Percentiles rank a stretch among this genome's conserved stretches.
Evolutionary conservation across 2,797 vertebrate genomes (phyloP).

Genomic region (Bufotes viridis): DNA sequence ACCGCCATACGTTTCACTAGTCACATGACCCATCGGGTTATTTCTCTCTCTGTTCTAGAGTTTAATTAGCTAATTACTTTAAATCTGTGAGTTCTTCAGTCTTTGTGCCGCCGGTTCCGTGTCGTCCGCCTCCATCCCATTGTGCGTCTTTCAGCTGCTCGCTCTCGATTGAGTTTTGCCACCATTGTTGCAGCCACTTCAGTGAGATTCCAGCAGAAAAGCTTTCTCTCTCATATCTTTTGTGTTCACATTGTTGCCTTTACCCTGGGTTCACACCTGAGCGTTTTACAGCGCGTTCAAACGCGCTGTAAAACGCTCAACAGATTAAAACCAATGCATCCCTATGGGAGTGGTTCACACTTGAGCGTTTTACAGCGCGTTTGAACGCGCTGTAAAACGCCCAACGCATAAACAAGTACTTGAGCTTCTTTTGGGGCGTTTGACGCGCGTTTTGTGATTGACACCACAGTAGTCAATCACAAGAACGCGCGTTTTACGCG

Average conservation of each 20-base stretch:
- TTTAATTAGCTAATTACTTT: constrained; percentile 22
- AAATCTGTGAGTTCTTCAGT: neutral
- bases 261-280: no score
- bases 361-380: no score
- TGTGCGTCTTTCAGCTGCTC: constrained; percentile 43
- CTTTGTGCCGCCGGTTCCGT: neutral
- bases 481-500: no score
- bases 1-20: neutral
- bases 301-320: no score
- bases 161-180: constrained; percentile 60
- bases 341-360: no score
- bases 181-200: constrained; percentile 53
- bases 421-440: no score
- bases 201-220: constrained; percentile 47
- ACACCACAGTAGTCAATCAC: no score
- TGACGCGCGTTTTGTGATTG: no score
- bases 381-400: no score
- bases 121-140: neutral
- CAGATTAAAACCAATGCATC: no score
- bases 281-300: no score
- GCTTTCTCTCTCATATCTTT: constrained; percentile 64
- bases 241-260: constrained; percentile 60
- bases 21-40: neutral
- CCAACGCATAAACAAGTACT: no score
- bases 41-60: neutral